Evolutionary conservation across 1,140 invertebrate species (phyloP), one percentile per base, ranked within the genome.

Genomic region (Helicoverpa zea): DNA sequence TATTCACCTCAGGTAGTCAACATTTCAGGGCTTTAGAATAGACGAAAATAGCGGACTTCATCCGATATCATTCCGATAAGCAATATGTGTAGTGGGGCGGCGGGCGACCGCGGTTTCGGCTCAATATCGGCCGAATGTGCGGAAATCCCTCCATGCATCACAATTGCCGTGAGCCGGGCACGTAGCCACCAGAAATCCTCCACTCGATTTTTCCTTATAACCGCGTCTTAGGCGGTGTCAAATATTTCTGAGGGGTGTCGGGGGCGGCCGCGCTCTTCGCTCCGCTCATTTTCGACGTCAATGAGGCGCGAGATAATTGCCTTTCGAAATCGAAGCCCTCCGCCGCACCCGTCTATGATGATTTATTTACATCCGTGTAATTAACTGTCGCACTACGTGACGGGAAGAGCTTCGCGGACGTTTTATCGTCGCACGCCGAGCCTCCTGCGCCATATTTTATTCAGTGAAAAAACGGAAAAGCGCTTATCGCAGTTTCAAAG

Each of bases 341-440:
- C 89, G 85, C 89, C 88, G 89, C 90, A 90, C 87, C 90, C 88
- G 88, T 90, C 92, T 92, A 90, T 91, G 93, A 94, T 94, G 92
- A 94, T 94, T 94, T 94, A 94, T 94, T 94, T 94, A 94, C 90
- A 94, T 90, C 89, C 90, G 92, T 90, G 92, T 94, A 94, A 94
- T 94, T 94, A 94, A 94, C 91, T 94, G 93, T 94, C 93, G 88
- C 90, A 92, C 89, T 90, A 92, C 91, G 93, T 94, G 93, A 94
- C 92, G 91, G 91, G 93, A 92, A 91, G 92, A 88, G 89, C 89
- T 87, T 83, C 87, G 86, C 86, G 87, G 88, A 89, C 89, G 87
- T 88, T 92, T 93, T 93, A 94, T 94, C 92, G 89, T 86, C 82
- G 86, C 88, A 82, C 86, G 87, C 81, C 86, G 88, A 87, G 88